Evolutionary conservation across 2,797 vertebrate genomes (phyloP), one percentile per base, ranked within the genome.

Genomic region (Moxostoma hubbsi): DNA sequence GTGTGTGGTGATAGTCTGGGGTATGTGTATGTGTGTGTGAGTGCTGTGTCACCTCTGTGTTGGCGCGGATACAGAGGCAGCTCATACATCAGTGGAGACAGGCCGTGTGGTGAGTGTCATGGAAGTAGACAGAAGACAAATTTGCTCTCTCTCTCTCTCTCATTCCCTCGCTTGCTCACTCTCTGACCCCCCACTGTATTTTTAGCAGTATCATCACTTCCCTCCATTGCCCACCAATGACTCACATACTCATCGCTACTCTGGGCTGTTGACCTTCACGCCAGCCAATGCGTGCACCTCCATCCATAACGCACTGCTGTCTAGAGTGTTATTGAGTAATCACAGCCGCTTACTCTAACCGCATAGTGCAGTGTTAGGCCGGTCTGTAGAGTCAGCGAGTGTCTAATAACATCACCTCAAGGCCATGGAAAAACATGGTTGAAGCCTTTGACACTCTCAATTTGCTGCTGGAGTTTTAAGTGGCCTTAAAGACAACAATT

Each of bases 41-140:
- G 24, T 72, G 62, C 62, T 18, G 81, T 88, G 82, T 87, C 87
- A 88, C 86, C 84, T 87, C 85, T 83, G 55, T 83, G 69, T 82
- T 74, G 70, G 69, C 75, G 68, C 51, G 83, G 82, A 86, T 72
- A 81, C 72, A 54, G 81, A 86, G 89, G 91, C 91, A 91, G 85
- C 87, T 87, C 90, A 92, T 93, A 91, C 89, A 93, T 94, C 93
- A 93, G 86, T 67, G 80, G 73, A 85, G 91, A 91, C 90, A 88
- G 88, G 83, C 89, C 90, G 88, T 91, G 92, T 89, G 91, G 92
- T 86, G 90, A 80, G 72, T 85, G 91, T 89, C 89, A 90, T 88
- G 67, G 89, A 62, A 83, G 76, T 75, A 79, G 86, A 90, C 80
- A 65, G 66, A 62, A 84, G 69, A 85, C 81, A 79, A 78, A 82